Base-by-base conservation (phyloP, 1,140 invertebrate genomes). In the Eurosta solidaginis region DNA sequence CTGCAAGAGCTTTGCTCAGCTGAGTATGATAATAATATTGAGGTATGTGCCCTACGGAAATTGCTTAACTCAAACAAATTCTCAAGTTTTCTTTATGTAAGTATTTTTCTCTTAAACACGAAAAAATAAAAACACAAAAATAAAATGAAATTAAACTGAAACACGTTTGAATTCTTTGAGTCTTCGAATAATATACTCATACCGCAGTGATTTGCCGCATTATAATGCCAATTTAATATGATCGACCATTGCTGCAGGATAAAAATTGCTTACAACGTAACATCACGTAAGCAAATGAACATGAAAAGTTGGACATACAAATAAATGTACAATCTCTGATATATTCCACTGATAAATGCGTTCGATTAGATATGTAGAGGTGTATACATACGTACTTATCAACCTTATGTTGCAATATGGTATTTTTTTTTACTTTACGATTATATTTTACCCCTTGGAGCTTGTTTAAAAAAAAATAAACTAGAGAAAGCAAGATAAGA, bases 381-480 rank as follows among this genome's bases (percentile, higher is more conserved):
- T n/a, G n/a, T n/a, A n/a, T n/a, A n/a, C n/a, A n/a, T n/a, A n/a
- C n/a, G n/a, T n/a, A n/a, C n/a, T n/a, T n/a, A n/a, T n/a, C n/a
- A n/a, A n/a, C n/a, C n/a, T n/a, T n/a, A n/a, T n/a, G n/a, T n/a
- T n/a, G n/a, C n/a, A n/a, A n/a, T n/a, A n/a, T n/a, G n/a, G n/a
- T n/a, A n/a, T n/a, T n/a, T n/a, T n/a, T n/a, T 42, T 68, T 68
- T 40, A 33, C 17, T 68, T 29, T 68, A 40, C 59, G 59, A 68
- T 68, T 68, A 68, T 68, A 68, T 68, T 68, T 68, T 36, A 68
- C 59, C 40, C 59, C 17, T 20, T 29, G 59, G 59, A 68, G 59
- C 59, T 68, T 36, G 59, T 68, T 68, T 40, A 40, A 68, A 68
- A 59, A 40, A n/a, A 5, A 12, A n/a, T n/a, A n/a, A n/a, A n/a